Conservation (phyloP, 2,797 vertebrate genomes). For the Craterocephalus amniculus region DNA sequence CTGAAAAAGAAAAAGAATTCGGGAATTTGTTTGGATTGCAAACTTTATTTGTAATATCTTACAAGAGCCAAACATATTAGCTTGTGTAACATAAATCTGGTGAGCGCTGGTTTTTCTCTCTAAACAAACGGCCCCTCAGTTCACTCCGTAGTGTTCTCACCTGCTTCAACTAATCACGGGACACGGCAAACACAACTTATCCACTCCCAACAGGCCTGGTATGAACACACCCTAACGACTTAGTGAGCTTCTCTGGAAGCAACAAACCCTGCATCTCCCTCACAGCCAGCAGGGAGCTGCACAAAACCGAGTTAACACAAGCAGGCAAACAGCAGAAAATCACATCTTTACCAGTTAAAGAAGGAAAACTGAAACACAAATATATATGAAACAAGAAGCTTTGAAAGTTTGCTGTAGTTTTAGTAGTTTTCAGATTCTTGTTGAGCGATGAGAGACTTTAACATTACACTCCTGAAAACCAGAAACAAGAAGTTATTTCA, state of each 20-base stretch:
- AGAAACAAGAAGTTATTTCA: slow-evolving; percentile 43
- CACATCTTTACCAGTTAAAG: not conserved
- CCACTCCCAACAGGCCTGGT: slow-evolving; percentile 11
- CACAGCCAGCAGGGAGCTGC: not conserved
- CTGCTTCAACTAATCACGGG: slow-evolving; percentile 7
- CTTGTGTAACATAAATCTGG: not conserved
- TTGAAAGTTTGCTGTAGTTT: not conserved
- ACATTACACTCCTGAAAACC: slow-evolving; percentile 15
- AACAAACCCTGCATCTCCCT: slow-evolving; percentile 5
- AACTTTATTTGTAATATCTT: slow-evolving; percentile 1
- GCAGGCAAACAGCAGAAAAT: not conserved
- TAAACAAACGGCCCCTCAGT: slow-evolving; percentile 6
- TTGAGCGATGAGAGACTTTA: slow-evolving; percentile 2
- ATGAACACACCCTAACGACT: slow-evolving; percentile 23
- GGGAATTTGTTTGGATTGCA: slow-evolving; percentile 2
- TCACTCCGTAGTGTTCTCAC: not conserved
- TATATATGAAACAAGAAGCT: not conserved
- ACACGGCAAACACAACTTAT: slow-evolving; percentile 23
- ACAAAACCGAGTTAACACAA: not conserved
- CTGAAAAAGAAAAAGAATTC: slow-evolving; percentile 41
- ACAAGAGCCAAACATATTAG: not conserved
- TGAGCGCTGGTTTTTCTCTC: not conserved
- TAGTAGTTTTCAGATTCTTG: not conserved
- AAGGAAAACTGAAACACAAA: not conserved
- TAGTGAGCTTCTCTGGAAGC: not conserved